Evolutionary conservation across 2,888 invertebrate genomes (phyloP).

Genomic region (Dorcus parallelipipedus): DNA sequence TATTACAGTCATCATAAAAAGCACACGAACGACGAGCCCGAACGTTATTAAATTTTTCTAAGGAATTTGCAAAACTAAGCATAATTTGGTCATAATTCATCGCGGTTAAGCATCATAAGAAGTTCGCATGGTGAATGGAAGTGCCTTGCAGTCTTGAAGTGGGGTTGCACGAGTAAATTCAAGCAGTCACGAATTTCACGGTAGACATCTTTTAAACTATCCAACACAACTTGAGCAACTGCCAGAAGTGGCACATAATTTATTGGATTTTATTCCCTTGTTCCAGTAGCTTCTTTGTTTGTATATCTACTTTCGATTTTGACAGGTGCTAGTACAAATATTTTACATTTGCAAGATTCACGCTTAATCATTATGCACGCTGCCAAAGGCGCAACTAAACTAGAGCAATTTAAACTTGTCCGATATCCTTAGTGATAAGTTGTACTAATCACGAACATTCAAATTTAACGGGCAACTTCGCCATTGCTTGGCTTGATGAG

Average conservation of each 20-base stretch:
- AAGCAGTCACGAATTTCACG: constrained; percentile 7
- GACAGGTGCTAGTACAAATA: too few species aligned
- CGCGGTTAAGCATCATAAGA: not conserved
- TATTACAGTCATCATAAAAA: not conserved
- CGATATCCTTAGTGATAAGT: constrained; percentile 32
- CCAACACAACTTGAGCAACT: not conserved
- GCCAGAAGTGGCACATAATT: not conserved
- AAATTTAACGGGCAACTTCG: constrained; percentile 20
- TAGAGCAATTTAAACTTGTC: constrained; percentile 8
- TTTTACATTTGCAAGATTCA: too few species aligned
- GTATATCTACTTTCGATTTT: too few species aligned
- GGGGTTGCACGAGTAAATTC: constrained; percentile 9
- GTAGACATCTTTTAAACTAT: constrained; percentile 1
- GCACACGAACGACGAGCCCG: not conserved
- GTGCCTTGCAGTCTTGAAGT: constrained; percentile 2
- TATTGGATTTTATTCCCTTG: not conserved
- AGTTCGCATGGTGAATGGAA: not conserved
- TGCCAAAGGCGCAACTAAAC: too few species aligned
- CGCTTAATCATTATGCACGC: too few species aligned
- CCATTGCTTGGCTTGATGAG: too few species aligned
- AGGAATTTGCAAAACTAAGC: not conserved
- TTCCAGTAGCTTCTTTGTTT: too few species aligned
- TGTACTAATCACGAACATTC: constrained; percentile 34
- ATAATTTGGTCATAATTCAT: not conserved
- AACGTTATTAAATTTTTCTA: not conserved